A percentile compares a stretch with the other conserved stretches of the same genome.
These are phyloP conservation scores for Scaptomyza caliginosa DNA, from an alignment of 2,888 invertebrate species.

Conservation along the genomic window DNA sequence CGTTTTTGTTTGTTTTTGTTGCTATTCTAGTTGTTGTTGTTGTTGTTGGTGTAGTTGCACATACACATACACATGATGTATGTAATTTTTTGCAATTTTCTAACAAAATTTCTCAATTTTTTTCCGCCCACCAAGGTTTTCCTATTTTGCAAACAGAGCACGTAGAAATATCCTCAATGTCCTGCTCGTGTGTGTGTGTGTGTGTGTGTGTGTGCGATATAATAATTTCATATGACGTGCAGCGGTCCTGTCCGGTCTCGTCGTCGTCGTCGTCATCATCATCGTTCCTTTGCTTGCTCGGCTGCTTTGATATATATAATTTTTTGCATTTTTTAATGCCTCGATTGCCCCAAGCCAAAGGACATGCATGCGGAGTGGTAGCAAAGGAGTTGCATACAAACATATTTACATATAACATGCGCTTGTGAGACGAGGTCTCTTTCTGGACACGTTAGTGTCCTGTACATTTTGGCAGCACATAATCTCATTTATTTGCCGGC, in stretches of 20 bases:
- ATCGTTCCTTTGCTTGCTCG: conserved; percentile 38
- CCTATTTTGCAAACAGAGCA: conserved; percentile 60
- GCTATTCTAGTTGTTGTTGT: background rate
- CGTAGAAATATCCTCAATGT: conserved; percentile 72
- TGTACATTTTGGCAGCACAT: conserved; percentile 77
- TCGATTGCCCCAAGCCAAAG: conserved; percentile 65
- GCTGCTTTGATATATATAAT: conserved; percentile 76
- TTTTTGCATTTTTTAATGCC: conserved; percentile 80
- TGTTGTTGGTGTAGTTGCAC: conserved; percentile 38
- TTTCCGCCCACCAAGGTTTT: conserved; percentile 50
- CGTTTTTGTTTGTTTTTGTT: background rate
- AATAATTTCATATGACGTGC: conserved; percentile 79
- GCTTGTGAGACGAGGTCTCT: conserved; percentile 7
- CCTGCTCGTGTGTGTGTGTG: conserved; percentile 37
- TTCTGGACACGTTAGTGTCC: conserved; percentile 55
- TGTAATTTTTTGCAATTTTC: conserved; percentile 78
- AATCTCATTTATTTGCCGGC: conserved; percentile 82
- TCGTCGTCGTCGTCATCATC: conserved; percentile 43
- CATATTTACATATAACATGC: background rate
- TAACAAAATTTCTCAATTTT: conserved; percentile 72
- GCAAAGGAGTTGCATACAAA: background rate
- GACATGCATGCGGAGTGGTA: conserved; percentile 5
- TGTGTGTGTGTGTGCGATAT: conserved; percentile 59
- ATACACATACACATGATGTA: conserved; percentile 65
- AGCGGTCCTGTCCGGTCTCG: conserved; percentile 52